Conservation (phyloP, 2,797 vertebrate genomes). For the Arrhamphus sclerolepis region DNA sequence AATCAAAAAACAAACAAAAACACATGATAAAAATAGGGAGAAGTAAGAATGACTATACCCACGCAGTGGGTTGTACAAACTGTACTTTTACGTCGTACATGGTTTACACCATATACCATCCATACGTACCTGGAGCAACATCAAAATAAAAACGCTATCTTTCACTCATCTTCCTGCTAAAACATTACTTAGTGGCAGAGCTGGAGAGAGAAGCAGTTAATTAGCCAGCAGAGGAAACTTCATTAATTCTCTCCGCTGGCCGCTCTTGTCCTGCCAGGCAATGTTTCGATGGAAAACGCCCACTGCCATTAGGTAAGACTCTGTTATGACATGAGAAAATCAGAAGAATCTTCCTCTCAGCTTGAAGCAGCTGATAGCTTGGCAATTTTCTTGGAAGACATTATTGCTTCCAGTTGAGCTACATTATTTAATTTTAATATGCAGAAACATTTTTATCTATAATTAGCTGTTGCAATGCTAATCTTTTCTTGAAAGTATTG, state of each 20-base stretch:
- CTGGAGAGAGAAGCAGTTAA: constrained; percentile 67
- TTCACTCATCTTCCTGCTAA: constrained; percentile 44
- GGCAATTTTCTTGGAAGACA: constrained; percentile 10
- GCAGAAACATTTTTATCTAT: too few species aligned
- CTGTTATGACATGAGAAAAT: constrained; percentile 35
- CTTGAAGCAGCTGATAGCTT: constrained; percentile 42
- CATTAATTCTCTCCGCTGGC: constrained; percentile 68
- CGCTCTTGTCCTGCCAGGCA: constrained; percentile 57
- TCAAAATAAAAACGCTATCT: constrained; percentile 46
- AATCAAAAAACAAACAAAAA: too few species aligned
- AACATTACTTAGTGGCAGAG: constrained; percentile 65
- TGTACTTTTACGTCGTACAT: constrained; percentile 2
- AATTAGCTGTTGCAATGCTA: too few species aligned
- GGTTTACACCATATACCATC: constrained; percentile 15
- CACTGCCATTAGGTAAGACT: constrained; percentile 46
- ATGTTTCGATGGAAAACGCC: constrained; percentile 56
- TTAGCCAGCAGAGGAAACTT: constrained; percentile 69
- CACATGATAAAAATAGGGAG: not conserved
- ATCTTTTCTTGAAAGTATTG: too few species aligned
- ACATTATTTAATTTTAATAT: too few species aligned
- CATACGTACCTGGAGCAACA: constrained; percentile 27
- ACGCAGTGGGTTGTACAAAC: constrained; percentile 11
- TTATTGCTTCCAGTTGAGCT: too few species aligned
- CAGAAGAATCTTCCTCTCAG: constrained; percentile 46
- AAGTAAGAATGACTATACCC: not conserved